Evolutionary conservation across 2,797 vertebrate species (phyloP).

Genomic region (Thamnophis elegans): DNA sequence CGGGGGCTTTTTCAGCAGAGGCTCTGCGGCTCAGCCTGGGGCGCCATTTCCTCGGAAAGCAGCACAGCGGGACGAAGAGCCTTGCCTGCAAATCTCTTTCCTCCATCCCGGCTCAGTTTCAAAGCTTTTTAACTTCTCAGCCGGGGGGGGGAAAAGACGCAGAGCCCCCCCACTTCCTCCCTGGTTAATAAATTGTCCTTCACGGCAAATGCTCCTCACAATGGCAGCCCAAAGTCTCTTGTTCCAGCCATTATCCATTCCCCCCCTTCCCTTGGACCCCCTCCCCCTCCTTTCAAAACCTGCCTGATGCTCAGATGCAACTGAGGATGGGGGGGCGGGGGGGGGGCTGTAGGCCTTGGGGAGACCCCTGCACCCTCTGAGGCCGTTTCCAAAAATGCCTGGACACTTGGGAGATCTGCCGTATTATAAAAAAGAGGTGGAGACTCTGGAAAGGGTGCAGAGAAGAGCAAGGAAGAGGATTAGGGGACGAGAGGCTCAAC

Average conservation of each 20-base stretch:
- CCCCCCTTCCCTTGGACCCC: background rate
- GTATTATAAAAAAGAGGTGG: no score
- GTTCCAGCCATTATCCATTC: slow-evolving; percentile 26
- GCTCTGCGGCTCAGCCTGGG: background rate
- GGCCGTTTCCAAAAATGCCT: slow-evolving; percentile 8
- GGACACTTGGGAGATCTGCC: background rate
- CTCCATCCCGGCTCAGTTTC: background rate
- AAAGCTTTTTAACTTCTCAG: background rate
- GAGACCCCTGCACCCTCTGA: background rate
- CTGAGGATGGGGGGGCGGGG: background rate
- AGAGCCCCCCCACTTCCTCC: background rate
- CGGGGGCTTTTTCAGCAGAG: no score
- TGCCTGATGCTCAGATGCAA: slow-evolving; percentile 32
- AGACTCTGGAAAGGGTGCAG: no score
- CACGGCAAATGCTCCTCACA: slow-evolving; percentile 20
- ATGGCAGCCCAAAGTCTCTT: slow-evolving; percentile 32
- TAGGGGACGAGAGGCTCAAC: no score
- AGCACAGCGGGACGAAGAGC: background rate
- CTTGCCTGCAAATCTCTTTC: background rate
- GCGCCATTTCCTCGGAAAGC: background rate
- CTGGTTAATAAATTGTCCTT: slow-evolving; percentile 37
- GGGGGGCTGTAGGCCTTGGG: background rate
- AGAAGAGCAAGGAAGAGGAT: no score
- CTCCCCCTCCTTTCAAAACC: slow-evolving; percentile 10
- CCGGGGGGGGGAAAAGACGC: background rate